Evolutionary conservation across 2,797 vertebrate genomes (phyloP), one percentile per base, ranked within the genome.

Genomic region (Menidia menidia): DNA sequence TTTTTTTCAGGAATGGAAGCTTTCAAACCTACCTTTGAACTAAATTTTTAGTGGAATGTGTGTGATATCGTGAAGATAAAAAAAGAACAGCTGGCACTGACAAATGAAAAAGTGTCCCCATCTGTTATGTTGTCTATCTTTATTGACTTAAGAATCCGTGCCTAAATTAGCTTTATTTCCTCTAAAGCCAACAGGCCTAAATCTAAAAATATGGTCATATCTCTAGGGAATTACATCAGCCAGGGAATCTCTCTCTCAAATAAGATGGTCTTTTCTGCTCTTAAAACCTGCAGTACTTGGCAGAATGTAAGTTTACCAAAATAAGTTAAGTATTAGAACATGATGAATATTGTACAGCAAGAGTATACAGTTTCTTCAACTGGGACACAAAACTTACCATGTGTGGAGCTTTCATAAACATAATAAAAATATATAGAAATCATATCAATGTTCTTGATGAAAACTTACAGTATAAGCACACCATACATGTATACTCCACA

Each of bases 21-120:
- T 33, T 56, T 43, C 43, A 65, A 85, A 74, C 69, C 55, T 76
- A 47, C 62, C 73, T 71, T 79, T 74, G 64, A 82, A 85, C 60
- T 68, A 53, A 79, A 75, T 77, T 71, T 78, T 63, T 54, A 47
- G 51, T 74, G 59, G 80, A 81, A 84, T 85, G 73, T 80, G 50
- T 82, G 71, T 64, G 73, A 67, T 82, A 66, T 65, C 79, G 39
- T 45, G 82, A 54, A 68, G 70, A 61, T 70, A 60, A 80, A 85
- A 86, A 74, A 84, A 84, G 67, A 77, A 64, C 54, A 43, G 18
- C 47, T 65, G 42, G 3, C 61, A 75, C 64, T 68, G 48, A 75
- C 76, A 85, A 47, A 83, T 63, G 42, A 78, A 59, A 42, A 42
- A 50, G 62, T 53, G 68, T 70, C 82, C 59, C 78, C 76, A 81